Percentiles rank a stretch among this genome's conserved stretches.
These are phyloP conservation scores for Loxodonta africana DNA, from an alignment of 2,113 vertebrate genomes.

Conservation along the genomic window DNA sequence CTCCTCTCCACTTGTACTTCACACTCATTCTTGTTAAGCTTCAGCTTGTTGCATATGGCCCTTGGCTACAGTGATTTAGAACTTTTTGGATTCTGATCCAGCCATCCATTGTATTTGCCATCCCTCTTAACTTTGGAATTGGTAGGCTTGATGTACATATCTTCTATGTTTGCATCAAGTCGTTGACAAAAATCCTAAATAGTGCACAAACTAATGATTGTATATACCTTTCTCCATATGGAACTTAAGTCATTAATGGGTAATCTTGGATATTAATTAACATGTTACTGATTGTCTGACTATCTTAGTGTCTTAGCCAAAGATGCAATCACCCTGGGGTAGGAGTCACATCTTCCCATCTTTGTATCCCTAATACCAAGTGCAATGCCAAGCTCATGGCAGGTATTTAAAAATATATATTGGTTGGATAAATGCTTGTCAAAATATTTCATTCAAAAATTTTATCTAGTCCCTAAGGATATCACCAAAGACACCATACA, in stretches of 20 bases:
- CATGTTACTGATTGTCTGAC: rapidly evolving
- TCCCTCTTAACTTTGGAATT: not conserved
- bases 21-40: not conserved
- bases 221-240: rapidly evolving
- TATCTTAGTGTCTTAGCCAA: not conserved
- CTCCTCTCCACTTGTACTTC: not conserved
- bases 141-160: not conserved
- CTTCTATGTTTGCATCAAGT: not conserved
- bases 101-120: not conserved
- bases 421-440: not conserved
- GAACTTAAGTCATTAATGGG: too few species aligned
- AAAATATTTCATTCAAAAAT: not conserved
- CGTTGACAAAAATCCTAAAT: not conserved
- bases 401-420: not conserved
- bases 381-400: not conserved
- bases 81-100: not conserved
- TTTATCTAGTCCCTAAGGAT: not conserved
- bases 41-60: not conserved
- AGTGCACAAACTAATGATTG: not conserved
- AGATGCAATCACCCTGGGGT: not conserved
- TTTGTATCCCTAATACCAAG: too few species aligned
- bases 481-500: not conserved
- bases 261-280: too few species aligned
- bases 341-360: not conserved
- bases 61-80: not conserved